Conservation (phyloP, 2,888 invertebrate species). For the Pristionchus entomophagus region DNA sequence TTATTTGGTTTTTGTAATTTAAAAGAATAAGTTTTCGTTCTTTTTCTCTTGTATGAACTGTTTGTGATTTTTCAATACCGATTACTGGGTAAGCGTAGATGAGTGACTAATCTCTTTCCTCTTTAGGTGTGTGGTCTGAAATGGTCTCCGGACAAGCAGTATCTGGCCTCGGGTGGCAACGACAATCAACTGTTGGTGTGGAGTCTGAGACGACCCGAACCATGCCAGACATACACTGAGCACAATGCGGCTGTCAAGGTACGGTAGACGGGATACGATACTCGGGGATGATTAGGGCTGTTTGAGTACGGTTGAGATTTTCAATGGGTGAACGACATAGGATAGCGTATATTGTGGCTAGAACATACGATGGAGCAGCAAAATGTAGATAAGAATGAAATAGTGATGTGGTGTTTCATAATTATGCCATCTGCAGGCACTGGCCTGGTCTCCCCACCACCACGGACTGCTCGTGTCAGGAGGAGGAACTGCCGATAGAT, state of each 20-base stretch:
- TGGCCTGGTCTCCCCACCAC: slow-evolving; percentile 99
- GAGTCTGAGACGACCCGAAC: slow-evolving; percentile 86
- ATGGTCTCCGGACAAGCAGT: slow-evolving; percentile 98
- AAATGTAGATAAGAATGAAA: not conserved
- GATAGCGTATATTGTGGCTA: slow-evolving; percentile 52
- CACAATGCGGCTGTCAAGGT: slow-evolving; percentile 92
- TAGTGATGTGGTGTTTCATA: not conserved
- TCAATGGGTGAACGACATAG: slow-evolving; percentile 76
- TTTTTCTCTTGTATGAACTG: too few species aligned
- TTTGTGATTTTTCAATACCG: too few species aligned
- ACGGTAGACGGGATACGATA: too few species aligned
- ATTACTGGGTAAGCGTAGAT: not conserved
- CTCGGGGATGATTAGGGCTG: too few species aligned
- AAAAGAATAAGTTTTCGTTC: too few species aligned
- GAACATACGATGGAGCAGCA: too few species aligned
- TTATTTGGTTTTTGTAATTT: not conserved
- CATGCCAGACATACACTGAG: slow-evolving; percentile 88
- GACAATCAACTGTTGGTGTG: slow-evolving; percentile 95
- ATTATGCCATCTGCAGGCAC: slow-evolving; percentile 80
- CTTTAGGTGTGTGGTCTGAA: slow-evolving; percentile 89
- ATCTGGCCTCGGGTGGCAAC: slow-evolving; percentile 97
- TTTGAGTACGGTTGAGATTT: too few species aligned
- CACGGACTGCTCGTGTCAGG: slow-evolving; percentile 95
- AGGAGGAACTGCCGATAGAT: slow-evolving; percentile 98
- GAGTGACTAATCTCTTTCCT: not conserved